Conservation (phyloP, 2,888 invertebrate species). For the Ophonus ardosiacus region DNA sequence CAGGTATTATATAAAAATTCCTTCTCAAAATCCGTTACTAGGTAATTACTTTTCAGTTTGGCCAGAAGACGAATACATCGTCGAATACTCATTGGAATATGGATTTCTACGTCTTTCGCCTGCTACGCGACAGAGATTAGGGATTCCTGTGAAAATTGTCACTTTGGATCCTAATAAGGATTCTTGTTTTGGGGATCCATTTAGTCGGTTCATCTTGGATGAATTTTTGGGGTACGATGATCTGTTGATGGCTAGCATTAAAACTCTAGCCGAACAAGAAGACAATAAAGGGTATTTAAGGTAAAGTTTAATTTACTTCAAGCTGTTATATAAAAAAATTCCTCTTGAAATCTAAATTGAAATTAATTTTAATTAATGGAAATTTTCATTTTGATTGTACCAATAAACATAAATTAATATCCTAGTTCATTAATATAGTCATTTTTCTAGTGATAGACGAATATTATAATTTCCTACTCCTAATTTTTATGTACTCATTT, state of each 20-base stretch:
- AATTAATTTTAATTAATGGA: no score
- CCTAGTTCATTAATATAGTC: no score
- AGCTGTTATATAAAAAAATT: no score
- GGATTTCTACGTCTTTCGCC: slow-evolving; percentile 95
- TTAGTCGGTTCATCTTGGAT: slow-evolving; percentile 93
- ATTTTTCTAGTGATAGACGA: no score
- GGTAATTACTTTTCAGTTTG: slow-evolving; percentile 76
- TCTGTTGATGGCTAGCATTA: slow-evolving; percentile 96
- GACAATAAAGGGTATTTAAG: slow-evolving; percentile 96
- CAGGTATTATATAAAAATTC: slow-evolving; percentile 74
- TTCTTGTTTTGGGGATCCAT: slow-evolving; percentile 94
- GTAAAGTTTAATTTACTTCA: slow-evolving; percentile 74
- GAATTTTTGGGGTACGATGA: slow-evolving; percentile 98
- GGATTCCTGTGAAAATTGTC: slow-evolving; percentile 94
- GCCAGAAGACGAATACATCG: slow-evolving; percentile 95
- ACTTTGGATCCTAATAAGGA: slow-evolving; percentile 92
- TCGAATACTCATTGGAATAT: slow-evolving; percentile 98
- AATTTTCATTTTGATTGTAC: no score
- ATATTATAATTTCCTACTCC: no score
- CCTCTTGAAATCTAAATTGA: no score
- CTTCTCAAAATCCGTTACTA: not conserved
- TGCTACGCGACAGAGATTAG: slow-evolving; percentile 89
- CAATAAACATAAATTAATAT: no score
- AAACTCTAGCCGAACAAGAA: slow-evolving; percentile 95
- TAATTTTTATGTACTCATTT: no score